Percentiles rank a stretch among this genome's conserved stretches.
phyloP scores from a whole-genome alignment of 2,113 vertebrate species.

The Chascanopsetta lugubris region DNA sequence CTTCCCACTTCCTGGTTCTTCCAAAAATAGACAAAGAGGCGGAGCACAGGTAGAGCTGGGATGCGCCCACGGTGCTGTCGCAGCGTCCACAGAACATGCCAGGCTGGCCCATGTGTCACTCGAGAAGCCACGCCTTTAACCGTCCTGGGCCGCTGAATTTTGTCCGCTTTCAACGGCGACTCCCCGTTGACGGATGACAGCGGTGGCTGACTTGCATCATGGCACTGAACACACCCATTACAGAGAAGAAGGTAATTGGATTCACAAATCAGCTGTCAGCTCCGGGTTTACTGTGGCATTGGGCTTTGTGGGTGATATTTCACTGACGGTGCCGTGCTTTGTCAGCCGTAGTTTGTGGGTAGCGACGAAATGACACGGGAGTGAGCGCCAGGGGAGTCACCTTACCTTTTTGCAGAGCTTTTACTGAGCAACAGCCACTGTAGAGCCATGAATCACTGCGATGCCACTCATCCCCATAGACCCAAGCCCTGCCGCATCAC shows the following conservation, averaged over 20 bases:
- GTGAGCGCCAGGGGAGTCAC: conserved; percentile 28
- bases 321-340: conserved; percentile 57
- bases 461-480: conserved; percentile 31
- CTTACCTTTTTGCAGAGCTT: conserved; percentile 22
- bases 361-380: conserved; percentile 23
- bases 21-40: too few relatives aligned
- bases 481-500: conserved; percentile 21
- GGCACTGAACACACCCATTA: conserved; percentile 76
- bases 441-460: conserved; percentile 28
- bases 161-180: conserved; percentile 12
- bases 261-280: conserved; percentile 80
- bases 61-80: too few relatives aligned
- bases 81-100: too few relatives aligned
- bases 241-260: conserved; percentile 74
- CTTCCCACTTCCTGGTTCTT: too few relatives aligned
- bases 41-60: too few relatives aligned
- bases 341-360: conserved; percentile 63
- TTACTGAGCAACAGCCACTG: conserved; percentile 21
- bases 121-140: not conserved
- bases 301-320: conserved; percentile 74
- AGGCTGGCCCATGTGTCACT: too few relatives aligned
- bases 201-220: conserved; percentile 72
- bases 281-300: conserved; percentile 71
- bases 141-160: not conserved
- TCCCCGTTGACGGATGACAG: conserved; percentile 64